Conservation (phyloP, 2,113 vertebrate genomes). For the Cavia porcellus region DNA sequence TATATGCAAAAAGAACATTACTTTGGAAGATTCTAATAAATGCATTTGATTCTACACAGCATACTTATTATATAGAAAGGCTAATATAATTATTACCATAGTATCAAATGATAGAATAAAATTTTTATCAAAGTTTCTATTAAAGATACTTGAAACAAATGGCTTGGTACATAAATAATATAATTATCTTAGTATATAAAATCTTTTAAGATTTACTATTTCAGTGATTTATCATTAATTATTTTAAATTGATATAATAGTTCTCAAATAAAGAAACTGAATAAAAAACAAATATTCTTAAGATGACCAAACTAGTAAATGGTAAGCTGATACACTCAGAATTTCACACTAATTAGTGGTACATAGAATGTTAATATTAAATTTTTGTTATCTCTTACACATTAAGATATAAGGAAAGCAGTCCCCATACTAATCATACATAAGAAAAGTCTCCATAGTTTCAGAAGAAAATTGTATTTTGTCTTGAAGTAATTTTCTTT, state of each 20-base stretch:
- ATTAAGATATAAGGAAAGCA: neutral
- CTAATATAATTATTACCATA: neutral
- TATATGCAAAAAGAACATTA: neutral
- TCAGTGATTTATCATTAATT: neutral
- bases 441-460: neutral
- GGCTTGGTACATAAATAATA: neutral
- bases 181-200: neutral
- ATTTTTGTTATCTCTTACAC: neutral
- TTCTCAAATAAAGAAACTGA: neutral
- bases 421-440: neutral
- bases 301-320: neutral
- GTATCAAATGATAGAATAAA: neutral
- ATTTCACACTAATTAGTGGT: neutral
- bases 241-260: neutral
- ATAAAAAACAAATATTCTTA: neutral
- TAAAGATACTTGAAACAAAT: neutral
- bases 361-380: neutral
- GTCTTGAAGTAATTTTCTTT: neutral
- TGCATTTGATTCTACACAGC: neutral
- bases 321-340: neutral
- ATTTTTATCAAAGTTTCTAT: neutral
- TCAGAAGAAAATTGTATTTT: neutral
- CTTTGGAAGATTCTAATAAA: neutral
- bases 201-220: neutral
- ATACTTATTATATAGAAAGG: neutral